Base-by-base conservation (phyloP, 2,113 vertebrate genomes). In the Prunella fulvescens region DNA sequence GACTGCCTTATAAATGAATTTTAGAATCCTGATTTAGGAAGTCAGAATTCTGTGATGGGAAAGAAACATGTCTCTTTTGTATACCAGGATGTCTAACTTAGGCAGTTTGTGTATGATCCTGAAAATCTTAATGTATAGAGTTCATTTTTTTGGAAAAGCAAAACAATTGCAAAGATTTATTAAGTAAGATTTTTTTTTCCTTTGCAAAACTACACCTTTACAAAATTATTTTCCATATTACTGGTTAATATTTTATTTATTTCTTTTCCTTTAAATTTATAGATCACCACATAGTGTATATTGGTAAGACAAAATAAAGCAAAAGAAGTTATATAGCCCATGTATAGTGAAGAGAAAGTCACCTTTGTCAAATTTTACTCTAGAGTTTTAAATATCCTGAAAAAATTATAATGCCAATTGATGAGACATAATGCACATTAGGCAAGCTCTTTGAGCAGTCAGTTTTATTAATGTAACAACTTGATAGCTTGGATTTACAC, bases 401-500 rank as follows among this genome's bases (percentile, higher is more conserved):
- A 50, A 90, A 78, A 78, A 53, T 24, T 7, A 20, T 8, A 91
- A 64, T 64, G 54, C 22, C 20, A 42, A 92, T 85, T 92, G 23
- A 53, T 82, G 88, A 88, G 33, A 73, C 12, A 10, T 51, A 47
- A 54, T 17, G 57, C 35, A 37, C 13, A 20, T 84, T 92, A 74
- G 77, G 24, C 39, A 96, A 92, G 40, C 19, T 76, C 42, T 67
- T 92, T 37, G 40, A 64, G 73, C 40, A 56, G 50, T 82, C 54
- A 65, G 5, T 86, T 93, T 50, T 92, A 19, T 60, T 86, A 72
- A 74, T 60, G 12, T 22, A 19, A 53, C 64, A 19, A 53, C 64
- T 42, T 62, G n/a, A 65, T 57, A n/a, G 39, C 37, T 83, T 92
- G 85, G 39, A 80, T 90, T 50, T 74, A 23, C 10, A 24, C 33